Conservation (phyloP, 2,888 invertebrate genomes). For the Leptinotarsa rubiginosa region DNA sequence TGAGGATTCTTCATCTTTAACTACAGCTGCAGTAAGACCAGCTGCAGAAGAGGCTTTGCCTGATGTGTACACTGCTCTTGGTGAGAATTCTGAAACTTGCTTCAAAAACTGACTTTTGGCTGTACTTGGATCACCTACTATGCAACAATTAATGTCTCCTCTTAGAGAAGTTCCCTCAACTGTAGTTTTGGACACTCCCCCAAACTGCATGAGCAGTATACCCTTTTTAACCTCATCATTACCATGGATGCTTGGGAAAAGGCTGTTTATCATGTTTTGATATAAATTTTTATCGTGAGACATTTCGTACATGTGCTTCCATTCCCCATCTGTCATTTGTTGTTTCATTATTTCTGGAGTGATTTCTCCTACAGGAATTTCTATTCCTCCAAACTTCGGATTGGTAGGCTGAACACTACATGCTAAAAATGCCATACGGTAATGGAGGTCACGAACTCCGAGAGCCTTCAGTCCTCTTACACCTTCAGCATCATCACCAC, state of each 20-base stretch:
- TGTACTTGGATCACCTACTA: slow-evolving; percentile 98
- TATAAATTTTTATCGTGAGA: slow-evolving; percentile 93
- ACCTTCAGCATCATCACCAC: slow-evolving; percentile 76
- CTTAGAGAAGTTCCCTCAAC: slow-evolving; percentile 89
- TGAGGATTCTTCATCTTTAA: slow-evolving; percentile 95
- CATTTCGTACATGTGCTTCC: slow-evolving; percentile 97
- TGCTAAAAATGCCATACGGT: slow-evolving; percentile 92
- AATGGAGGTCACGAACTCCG: slow-evolving; percentile 87
- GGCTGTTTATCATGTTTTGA: slow-evolving; percentile 87
- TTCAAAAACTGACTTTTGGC: slow-evolving; percentile 98
- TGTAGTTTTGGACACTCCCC: slow-evolving; percentile 96
- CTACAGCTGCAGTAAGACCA: slow-evolving; percentile 98
- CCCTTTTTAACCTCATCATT: slow-evolving; percentile 90
- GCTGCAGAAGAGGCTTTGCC: slow-evolving; percentile 97
- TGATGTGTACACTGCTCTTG: slow-evolving; percentile 97
- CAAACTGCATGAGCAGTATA: slow-evolving; percentile 93
- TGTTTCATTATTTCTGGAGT: slow-evolving; percentile 92
- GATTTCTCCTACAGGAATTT: slow-evolving; percentile 86
- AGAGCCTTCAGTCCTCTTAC: slow-evolving; percentile 72
- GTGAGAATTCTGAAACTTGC: slow-evolving; percentile 93
- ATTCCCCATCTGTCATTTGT: slow-evolving; percentile 93
- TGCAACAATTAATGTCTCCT: slow-evolving; percentile 97
- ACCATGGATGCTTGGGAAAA: slow-evolving; percentile 97
- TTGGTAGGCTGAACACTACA: slow-evolving; percentile 91
- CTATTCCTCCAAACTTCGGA: slow-evolving; percentile 88